These are phyloP conservation scores for Microchirus variegatus DNA, from an alignment of 2,797 vertebrate species.

Conservation along the genomic window DNA sequence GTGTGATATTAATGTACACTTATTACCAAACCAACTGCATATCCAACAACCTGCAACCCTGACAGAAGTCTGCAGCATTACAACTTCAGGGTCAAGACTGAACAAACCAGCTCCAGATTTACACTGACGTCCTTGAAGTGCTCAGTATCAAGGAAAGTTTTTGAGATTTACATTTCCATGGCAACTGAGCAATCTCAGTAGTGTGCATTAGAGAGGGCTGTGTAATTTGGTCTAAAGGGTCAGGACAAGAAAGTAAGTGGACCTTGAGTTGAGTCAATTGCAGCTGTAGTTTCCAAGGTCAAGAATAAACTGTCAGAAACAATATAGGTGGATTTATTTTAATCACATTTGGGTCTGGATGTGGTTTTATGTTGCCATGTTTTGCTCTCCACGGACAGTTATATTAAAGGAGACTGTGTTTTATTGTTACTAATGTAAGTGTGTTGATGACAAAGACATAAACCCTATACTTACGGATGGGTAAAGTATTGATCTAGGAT, in stretches of 20 bases:
- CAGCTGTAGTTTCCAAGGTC: conserved; percentile 3
- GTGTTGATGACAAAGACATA: background rate
- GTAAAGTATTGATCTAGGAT: background rate
- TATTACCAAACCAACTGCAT: background rate
- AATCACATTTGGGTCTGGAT: background rate
- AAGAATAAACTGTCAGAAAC: background rate
- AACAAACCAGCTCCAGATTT: background rate
- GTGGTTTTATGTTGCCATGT: background rate
- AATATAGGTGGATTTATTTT: background rate
- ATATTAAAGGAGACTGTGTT: too few relatives aligned
- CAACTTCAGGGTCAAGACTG: background rate
- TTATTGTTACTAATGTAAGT: background rate
- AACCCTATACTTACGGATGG: too few relatives aligned
- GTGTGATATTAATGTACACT: too few relatives aligned
- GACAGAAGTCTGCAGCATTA: background rate
- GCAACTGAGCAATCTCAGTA: background rate
- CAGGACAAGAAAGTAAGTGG: background rate
- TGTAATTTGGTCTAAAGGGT: background rate
- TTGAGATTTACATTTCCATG: background rate
- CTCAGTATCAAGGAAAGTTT: background rate
- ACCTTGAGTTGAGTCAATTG: background rate
- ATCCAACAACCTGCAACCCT: background rate
- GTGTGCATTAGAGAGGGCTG: background rate
- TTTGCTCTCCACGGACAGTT: too few relatives aligned
- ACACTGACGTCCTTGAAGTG: background rate